Base-by-base conservation (phyloP, 2,113 vertebrate genomes). In the Neomonachus schauinslandi region DNA sequence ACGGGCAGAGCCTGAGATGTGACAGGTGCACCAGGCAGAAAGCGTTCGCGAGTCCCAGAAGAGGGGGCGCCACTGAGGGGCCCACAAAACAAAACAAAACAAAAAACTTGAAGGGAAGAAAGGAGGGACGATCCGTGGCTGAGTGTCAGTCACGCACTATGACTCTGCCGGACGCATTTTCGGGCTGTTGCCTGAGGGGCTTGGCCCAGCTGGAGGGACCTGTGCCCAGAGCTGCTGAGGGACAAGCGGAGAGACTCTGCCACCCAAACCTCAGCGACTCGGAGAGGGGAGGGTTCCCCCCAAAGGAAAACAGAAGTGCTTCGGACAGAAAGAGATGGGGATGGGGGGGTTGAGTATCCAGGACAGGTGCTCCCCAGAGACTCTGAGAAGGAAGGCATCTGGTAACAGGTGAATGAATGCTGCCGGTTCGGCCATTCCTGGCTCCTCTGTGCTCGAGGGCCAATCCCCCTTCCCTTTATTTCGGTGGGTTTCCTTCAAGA, bases 361-460 rank as follows among this genome's bases (percentile, higher is more conserved):
- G 15, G 4, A 55, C 53, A 18, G 53, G 53, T 55, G 53, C 16
- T 55, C 15, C 31, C 63, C 63, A 33, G n/a, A 61, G 16, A 14
- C 31, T 24, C 4, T 19, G 65, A 24, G 49, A n/a, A 26, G 0
- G 59, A 24, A 57, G 69, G 10, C 39, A 3, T 19, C 5, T 1
- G 39, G 42, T 57, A 1, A 1, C n/a, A 2, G 55, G 11, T 8
- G 14, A 22, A 6, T 6, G 13, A 26, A 0, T 1, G 19, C n/a
- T 1, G 46, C 1, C 3, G 21, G 49, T 14, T 24, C 16, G 2
- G 72, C 53, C 51, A 1, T 2, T 5, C 49, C 7, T 6, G 28
- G 24, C 21, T 53, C 36, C 31, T 1, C 14, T 1, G 84, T 1
- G 1, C 22, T 0, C 0, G 0, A 4, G 26, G 2, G 15, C 5